These are phyloP conservation scores for Oryzias woworae DNA, from an alignment of 2,113 vertebrate genomes.

Conservation along the genomic window DNA sequence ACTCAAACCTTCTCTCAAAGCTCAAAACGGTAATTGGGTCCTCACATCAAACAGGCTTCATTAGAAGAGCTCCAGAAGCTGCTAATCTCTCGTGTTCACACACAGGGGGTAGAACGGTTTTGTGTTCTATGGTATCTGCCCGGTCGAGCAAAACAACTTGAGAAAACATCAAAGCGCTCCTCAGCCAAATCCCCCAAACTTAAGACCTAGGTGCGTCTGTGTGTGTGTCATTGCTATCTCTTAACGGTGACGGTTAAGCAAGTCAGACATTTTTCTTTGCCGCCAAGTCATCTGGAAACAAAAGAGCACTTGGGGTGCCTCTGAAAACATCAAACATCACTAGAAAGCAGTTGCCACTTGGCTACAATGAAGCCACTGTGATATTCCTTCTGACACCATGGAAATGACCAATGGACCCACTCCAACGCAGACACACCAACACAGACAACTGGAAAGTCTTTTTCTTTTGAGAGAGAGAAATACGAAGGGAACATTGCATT, in stretches of 20 bases:
- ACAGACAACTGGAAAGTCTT: background rate
- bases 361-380: conserved; percentile 10
- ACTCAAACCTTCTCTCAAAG: conserved; percentile 36
- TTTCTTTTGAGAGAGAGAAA: too few species aligned
- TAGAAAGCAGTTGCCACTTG: conserved; percentile 22
- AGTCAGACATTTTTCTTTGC: conserved; percentile 37
- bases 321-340: conserved; percentile 41
- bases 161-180: conserved; percentile 77
- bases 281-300: conserved; percentile 61
- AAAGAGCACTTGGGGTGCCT: conserved; percentile 35
- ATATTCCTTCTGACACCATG: conserved; percentile 1
- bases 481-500: too few species aligned
- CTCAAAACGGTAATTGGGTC: conserved; percentile 74
- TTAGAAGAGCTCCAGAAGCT: conserved; percentile 76
- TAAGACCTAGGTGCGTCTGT: conserved; percentile 10
- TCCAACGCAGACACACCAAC: background rate
- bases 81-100: conserved; percentile 76
- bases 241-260: conserved; percentile 34
- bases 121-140: conserved; percentile 63
- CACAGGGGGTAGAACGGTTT: conserved; percentile 48
- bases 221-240: conserved; percentile 23
- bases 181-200: conserved; percentile 41
- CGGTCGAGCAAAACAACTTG: conserved; percentile 72
- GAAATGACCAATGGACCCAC: conserved; percentile 3
- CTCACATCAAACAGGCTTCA: conserved; percentile 80